Conservation (phyloP, 2,113 vertebrate species). For the Arenaria interpres region DNA sequence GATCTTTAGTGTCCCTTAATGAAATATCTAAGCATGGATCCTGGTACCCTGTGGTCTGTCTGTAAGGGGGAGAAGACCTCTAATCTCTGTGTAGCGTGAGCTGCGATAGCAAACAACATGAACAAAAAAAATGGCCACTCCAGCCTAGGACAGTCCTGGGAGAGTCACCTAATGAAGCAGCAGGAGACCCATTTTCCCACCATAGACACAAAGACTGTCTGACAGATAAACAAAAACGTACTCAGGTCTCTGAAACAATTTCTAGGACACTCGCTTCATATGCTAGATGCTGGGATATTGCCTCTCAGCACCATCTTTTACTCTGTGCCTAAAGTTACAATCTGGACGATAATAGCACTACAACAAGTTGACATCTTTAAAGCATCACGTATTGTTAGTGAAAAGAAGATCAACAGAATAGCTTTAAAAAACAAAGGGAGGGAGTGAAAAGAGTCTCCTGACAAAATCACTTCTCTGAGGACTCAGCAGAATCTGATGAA, state of each 20-base stretch:
- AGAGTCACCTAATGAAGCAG: not conserved
- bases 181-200: not conserved
- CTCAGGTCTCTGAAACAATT: not conserved
- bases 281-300: not conserved
- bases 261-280: not conserved
- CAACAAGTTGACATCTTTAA: not conserved
- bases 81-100: not conserved
- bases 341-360: not conserved
- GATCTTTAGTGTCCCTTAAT: not conserved
- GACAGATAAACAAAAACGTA: not conserved
- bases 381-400: accelerated
- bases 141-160: not conserved
- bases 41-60: not conserved
- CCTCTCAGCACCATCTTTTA: not conserved
- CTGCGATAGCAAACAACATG: not conserved
- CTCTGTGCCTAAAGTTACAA: not conserved
- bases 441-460: not conserved
- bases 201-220: not conserved
- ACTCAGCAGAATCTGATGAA: not conserved
- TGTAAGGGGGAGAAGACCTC: not conserved
- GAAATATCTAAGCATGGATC: not conserved
- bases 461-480: not conserved
- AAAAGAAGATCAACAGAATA: not conserved
- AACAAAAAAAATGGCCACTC: not conserved
- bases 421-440: not conserved